Evolutionary conservation across 1,140 invertebrate genomes (phyloP).

Genomic region (Dysdera silvatica): DNA sequence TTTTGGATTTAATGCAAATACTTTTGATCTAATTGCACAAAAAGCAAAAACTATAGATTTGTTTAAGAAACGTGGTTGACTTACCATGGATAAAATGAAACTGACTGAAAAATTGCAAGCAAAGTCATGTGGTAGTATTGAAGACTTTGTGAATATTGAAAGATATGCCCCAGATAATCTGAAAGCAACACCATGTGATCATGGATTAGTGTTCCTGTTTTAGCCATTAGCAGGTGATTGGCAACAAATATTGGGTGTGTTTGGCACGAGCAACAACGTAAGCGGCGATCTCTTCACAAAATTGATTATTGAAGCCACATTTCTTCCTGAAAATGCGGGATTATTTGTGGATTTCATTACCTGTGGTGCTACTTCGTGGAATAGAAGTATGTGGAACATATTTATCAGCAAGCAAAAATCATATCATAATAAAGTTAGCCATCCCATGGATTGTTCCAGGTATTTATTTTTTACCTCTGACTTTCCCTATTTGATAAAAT

Average conservation of each 20-base stretch:
- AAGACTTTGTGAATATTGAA: not conserved
- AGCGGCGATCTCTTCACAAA: not conserved
- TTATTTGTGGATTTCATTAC: conserved; percentile 1
- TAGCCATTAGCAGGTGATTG: not conserved
- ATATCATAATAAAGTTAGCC: not conserved
- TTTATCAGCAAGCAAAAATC: not conserved
- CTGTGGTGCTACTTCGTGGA: not conserved
- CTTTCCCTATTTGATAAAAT: not conserved
- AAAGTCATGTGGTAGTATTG: not conserved
- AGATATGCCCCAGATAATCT: too few relatives aligned
- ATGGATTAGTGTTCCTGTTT: not conserved
- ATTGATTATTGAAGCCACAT: not conserved
- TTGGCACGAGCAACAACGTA: not conserved
- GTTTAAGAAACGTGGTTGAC: not conserved
- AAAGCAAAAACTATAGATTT: not conserved
- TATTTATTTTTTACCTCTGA: not conserved
- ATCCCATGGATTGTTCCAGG: not conserved
- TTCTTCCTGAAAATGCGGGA: not conserved
- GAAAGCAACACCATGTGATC: not conserved
- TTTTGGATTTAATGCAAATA: not conserved
- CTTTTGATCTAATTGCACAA: not conserved
- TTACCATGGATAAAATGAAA: conserved; percentile 1
- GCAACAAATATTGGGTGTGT: not conserved
- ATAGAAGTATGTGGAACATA: not conserved
- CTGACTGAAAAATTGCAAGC: not conserved